Evolutionary conservation across 1,140 invertebrate species (phyloP).

Genomic region (Paracyclopina nana): DNA sequence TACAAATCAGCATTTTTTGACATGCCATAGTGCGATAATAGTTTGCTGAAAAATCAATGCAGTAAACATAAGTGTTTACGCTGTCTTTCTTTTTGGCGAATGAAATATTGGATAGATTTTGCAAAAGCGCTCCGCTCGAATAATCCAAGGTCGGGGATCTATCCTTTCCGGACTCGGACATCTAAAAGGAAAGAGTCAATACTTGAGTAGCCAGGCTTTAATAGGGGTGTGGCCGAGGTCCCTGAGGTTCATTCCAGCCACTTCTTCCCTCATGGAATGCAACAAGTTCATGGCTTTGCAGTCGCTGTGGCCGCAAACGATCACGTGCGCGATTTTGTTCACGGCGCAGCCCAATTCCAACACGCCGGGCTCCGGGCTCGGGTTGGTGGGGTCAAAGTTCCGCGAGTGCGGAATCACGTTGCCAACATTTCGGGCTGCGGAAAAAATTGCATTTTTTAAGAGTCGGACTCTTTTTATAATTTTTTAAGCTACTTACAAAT

Average conservation of each 20-base stretch:
- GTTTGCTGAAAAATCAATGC: too few species aligned
- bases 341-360: slow-evolving; percentile 77
- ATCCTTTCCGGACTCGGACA: too few species aligned
- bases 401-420: slow-evolving; percentile 77
- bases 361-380: slow-evolving; percentile 79
- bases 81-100: too few species aligned
- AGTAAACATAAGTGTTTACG: too few species aligned
- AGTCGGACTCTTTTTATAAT: too few species aligned
- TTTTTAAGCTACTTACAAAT: slow-evolving; percentile 45
- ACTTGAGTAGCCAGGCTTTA: background rate
- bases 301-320: slow-evolving; percentile 90
- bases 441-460: slow-evolving; percentile 13
- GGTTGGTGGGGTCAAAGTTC: slow-evolving; percentile 60
- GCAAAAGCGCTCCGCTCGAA: too few species aligned
- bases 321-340: slow-evolving; percentile 78
- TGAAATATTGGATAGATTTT: too few species aligned
- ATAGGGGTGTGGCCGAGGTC: background rate
- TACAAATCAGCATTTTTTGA: too few species aligned
- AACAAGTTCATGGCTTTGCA: slow-evolving; percentile 44
- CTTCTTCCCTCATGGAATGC: background rate
- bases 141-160: too few species aligned
- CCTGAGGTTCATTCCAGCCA: background rate
- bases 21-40: too few species aligned
- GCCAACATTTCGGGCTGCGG: slow-evolving; percentile 76
- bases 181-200: slow-evolving; percentile 5